A percentile compares a stretch with the other conserved stretches of the same genome.
Conservation (phyloP, 2,888 invertebrate genomes). For the Pemphredon lugubris region DNA sequence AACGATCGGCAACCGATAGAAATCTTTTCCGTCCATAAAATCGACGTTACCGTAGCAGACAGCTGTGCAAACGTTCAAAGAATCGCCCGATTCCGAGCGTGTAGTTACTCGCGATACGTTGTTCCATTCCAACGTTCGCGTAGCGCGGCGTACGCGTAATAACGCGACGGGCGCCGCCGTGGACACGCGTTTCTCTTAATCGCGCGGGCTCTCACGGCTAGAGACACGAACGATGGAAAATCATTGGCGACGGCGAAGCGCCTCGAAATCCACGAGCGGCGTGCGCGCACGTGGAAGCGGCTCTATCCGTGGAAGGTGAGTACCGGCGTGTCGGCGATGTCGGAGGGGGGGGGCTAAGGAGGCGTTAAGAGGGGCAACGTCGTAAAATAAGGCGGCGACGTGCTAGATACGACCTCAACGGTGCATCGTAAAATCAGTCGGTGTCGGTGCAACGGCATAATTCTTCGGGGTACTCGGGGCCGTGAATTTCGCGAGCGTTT, state of each 20-base stretch:
- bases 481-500: constrained; percentile 60
- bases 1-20: no score
- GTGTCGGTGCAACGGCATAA: constrained; percentile 65
- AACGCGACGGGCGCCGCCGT: constrained; percentile 35
- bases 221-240: constrained; percentile 21
- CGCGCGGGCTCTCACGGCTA: constrained; percentile 8
- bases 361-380: constrained; percentile 67
- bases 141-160: constrained; percentile 24
- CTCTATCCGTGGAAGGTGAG: background rate
- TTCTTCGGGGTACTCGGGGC: constrained; percentile 56
- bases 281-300: background rate
- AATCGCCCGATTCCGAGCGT: no score
- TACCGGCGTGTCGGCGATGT: constrained; percentile 49
- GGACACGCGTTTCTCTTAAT: constrained; percentile 41
- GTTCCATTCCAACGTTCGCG: no score
- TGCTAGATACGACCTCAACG: constrained; percentile 64
- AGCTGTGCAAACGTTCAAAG: no score
- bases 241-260: constrained; percentile 21
- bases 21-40: no score
- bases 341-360: constrained; percentile 58
- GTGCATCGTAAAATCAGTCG: constrained; percentile 67
- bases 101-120: no score
- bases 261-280: constrained; percentile 6
- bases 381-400: constrained; percentile 67
- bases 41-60: no score